These are phyloP conservation scores for Brachionus rotundiformis DNA, from an alignment of 1,140 invertebrate genomes.

Conservation along the genomic window DNA sequence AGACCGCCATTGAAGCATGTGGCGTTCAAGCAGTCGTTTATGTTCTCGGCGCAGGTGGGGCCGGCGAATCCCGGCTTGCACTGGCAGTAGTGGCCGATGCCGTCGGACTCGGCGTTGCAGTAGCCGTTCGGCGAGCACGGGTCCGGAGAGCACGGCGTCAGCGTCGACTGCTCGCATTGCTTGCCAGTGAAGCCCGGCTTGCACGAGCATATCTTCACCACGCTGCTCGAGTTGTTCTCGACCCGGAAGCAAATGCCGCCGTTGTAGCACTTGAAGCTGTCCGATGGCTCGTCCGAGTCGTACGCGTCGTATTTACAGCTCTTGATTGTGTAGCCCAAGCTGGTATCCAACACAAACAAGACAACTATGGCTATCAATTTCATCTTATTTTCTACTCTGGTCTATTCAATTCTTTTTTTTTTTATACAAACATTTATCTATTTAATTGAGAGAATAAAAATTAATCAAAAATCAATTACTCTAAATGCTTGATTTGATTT, in stretches of 20 bases:
- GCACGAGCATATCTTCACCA: slow-evolving; percentile 52
- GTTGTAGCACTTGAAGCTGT: slow-evolving; percentile 47
- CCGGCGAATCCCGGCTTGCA: slow-evolving; percentile 83
- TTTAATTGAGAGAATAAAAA: not conserved
- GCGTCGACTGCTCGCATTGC: slow-evolving; percentile 38
- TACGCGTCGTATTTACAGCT: slow-evolving; percentile 44
- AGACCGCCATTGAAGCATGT: slow-evolving; percentile 85
- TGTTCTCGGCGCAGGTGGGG: slow-evolving; percentile 82
- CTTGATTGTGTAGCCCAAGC: not conserved
- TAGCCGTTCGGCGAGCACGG: slow-evolving; percentile 55
- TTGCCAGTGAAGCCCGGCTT: slow-evolving; percentile 54
- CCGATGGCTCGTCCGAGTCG: not conserved
- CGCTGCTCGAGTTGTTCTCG: not conserved
- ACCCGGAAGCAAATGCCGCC: slow-evolving; percentile 26
- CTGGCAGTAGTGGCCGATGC: slow-evolving; percentile 70
- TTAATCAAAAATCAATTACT: not conserved
- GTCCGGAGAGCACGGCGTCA: slow-evolving; percentile 41
- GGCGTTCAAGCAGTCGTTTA: slow-evolving; percentile 78
- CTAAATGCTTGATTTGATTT: slow-evolving; percentile 1
- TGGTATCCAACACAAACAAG: not conserved
- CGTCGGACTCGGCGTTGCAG: slow-evolving; percentile 55
- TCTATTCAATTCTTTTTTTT: not conserved
- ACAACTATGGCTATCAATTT: not conserved
- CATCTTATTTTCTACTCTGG: not conserved
- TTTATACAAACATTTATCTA: slow-evolving; percentile 31